Evolutionary conservation across 2,113 vertebrate genomes (phyloP), one percentile per base, ranked within the genome.

Genomic region (Sitta europaea): DNA sequence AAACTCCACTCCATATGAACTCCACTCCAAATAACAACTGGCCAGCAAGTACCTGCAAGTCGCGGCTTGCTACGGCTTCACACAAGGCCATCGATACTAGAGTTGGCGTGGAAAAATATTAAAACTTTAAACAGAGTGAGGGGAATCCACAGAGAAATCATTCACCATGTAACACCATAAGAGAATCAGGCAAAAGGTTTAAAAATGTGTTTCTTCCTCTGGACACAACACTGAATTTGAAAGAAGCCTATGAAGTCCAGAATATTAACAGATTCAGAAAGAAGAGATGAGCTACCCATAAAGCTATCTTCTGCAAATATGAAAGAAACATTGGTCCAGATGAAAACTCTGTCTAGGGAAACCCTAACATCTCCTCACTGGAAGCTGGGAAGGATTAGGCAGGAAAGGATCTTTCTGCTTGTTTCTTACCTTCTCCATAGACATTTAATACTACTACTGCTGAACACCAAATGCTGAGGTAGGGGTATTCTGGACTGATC

Each of bases 71-170:
- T 66, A 54, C 36, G 16, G 47, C 50, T 88, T 62, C 3, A 5
- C 25, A 40, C 16, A 47, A 50, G 19, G 31, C 40, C 31, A 65
- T 45, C 0, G 0, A 38, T 59, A 55, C 3, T 59, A 53, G 43
- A 58, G 35, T 12, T 51, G 14, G 3, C 8, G 10, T 61, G 47
- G 29, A 62, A 79, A 90, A 90, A 79, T 23, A 67, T 14, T 47
- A 33, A 51, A 59, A 27, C 19, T 5, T 2, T 63, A 54, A 88
- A 48, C 27, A 83, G 54, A 83, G 14, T 43, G 81, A 65, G 73
- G 12, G 7, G 29, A 55, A 54, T 78, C 35, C 15, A 68, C 4
- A 24, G 23, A 86, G 36, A 36, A 84, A 73, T 48, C 8, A 58
- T 72, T 72, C 33, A 47, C 35, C 54, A 5, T 21, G 42, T 29